A percentile compares a stretch with the other conserved stretches of the same genome.
Evolutionary conservation across 2,797 vertebrate species (phyloP).

Genomic region (Chiroxiphia lanceolata): DNA sequence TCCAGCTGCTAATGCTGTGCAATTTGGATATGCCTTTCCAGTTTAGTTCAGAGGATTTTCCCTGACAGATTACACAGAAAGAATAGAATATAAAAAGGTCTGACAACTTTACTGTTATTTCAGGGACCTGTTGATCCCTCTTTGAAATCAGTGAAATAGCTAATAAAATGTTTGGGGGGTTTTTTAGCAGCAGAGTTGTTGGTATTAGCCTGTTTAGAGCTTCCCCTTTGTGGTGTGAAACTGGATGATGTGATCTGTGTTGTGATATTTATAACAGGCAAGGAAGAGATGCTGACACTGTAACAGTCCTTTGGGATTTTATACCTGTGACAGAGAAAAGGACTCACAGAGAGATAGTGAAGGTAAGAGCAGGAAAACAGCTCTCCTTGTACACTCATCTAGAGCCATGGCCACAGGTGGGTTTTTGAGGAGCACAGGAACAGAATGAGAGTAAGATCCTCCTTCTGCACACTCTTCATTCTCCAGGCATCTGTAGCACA

Average conservation of each 20-base stretch:
- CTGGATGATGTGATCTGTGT: background rate
- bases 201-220: background rate
- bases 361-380: background rate
- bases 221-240: background rate
- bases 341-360: background rate
- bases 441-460: background rate
- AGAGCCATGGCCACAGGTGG: background rate
- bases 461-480: fast-evolving
- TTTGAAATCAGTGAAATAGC: background rate
- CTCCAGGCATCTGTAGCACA: background rate
- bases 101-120: background rate
- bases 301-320: background rate
- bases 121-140: background rate
- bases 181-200: background rate
- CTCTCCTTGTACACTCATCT: fast-evolving
- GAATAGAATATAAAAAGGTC: background rate
- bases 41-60: background rate
- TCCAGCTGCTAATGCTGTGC: background rate
- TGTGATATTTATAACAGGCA: background rate
- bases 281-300: background rate
- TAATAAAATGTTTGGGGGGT: background rate
- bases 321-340: background rate
- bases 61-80: background rate
- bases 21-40: background rate
- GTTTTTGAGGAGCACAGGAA: background rate